These are phyloP conservation scores for Halichoeres trimaculatus DNA, from an alignment of 2,113 vertebrate genomes.

Conservation along the genomic window DNA sequence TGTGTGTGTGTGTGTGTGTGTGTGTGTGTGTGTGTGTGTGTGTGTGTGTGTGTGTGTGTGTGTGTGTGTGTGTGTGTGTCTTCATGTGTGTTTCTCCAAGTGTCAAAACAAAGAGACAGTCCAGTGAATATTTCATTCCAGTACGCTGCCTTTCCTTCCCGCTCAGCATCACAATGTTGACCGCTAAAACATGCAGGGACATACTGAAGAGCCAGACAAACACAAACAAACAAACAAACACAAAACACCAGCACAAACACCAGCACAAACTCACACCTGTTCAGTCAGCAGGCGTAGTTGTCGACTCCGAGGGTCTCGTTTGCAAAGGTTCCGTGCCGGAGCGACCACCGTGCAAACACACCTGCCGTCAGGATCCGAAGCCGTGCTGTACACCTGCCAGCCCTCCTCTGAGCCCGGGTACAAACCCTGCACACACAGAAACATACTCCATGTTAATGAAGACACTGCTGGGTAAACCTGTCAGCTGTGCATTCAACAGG, in stretches of 20 bases:
- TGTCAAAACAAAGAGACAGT: slow-evolving; percentile 71
- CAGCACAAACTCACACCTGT: slow-evolving; percentile 84
- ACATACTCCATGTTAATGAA: slow-evolving; percentile 39
- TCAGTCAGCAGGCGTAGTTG: slow-evolving; percentile 92
- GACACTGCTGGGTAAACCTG: slow-evolving; percentile 2
- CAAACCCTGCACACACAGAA: slow-evolving; percentile 70
- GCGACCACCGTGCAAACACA: slow-evolving; percentile 97
- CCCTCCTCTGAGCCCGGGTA: slow-evolving; percentile 90
- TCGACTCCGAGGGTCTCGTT: slow-evolving; percentile 91
- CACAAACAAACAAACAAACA: slow-evolving; percentile 24
- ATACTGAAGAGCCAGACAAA: slow-evolving; percentile 4
- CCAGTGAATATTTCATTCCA: slow-evolving; percentile 71
- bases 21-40: slow-evolving; percentile 33
- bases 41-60: slow-evolving; percentile 22
- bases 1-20: slow-evolving; percentile 38
- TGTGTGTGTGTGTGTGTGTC: slow-evolving; percentile 35
- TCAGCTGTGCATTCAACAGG: neutral
- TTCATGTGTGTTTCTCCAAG: slow-evolving; percentile 41
- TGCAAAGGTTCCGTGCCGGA: slow-evolving; percentile 92
- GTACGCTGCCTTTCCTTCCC: slow-evolving; percentile 28
- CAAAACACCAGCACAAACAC: slow-evolving; percentile 13
- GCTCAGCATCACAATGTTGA: slow-evolving; percentile 54
- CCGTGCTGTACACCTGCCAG: slow-evolving; percentile 97
- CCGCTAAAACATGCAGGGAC: slow-evolving; percentile 44
- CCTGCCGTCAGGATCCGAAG: slow-evolving; percentile 92